A percentile compares a stretch with the other conserved stretches of the same genome.
Conservation (phyloP, 2,113 vertebrate genomes). For the Gnathonemus echidnorhynchus region DNA sequence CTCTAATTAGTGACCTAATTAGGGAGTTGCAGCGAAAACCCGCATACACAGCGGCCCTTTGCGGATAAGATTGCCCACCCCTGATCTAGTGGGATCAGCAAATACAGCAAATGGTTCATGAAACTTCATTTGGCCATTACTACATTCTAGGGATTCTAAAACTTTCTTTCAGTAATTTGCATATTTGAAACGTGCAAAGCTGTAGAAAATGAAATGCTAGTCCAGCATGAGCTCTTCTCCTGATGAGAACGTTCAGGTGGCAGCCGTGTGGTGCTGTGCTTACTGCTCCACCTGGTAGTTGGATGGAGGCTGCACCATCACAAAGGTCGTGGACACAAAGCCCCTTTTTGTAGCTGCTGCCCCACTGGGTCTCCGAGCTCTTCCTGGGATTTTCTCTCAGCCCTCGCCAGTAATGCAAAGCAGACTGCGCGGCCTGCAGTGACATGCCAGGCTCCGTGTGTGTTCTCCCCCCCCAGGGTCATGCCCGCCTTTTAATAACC, state of each 20-base stretch:
- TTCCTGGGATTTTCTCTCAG: slow-evolving; percentile 11
- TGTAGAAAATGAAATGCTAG: background rate
- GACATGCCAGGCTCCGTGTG: background rate
- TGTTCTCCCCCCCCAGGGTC: background rate
- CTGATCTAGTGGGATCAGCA: background rate
- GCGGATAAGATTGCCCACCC: no score
- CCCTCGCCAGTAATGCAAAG: background rate
- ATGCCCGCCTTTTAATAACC: background rate
- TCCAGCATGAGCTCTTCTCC: background rate
- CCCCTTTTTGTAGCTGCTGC: background rate
- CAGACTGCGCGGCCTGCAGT: background rate
- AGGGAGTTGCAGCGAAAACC: no score
- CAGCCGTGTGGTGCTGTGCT: background rate
- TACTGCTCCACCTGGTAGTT: background rate
- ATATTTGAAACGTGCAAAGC: background rate
- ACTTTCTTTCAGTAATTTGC: background rate
- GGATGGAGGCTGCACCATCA: background rate
- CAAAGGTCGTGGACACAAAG: background rate
- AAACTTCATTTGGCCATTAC: background rate
- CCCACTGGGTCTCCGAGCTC: background rate
- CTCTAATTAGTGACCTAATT: no score
- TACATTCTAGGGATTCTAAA: background rate
- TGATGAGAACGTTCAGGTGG: background rate
- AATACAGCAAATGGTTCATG: background rate
- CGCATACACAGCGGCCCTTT: no score